Evolutionary conservation across 2,888 invertebrate genomes (phyloP), one percentile per base, ranked within the genome.

Genomic region (Lithosia quadra): DNA sequence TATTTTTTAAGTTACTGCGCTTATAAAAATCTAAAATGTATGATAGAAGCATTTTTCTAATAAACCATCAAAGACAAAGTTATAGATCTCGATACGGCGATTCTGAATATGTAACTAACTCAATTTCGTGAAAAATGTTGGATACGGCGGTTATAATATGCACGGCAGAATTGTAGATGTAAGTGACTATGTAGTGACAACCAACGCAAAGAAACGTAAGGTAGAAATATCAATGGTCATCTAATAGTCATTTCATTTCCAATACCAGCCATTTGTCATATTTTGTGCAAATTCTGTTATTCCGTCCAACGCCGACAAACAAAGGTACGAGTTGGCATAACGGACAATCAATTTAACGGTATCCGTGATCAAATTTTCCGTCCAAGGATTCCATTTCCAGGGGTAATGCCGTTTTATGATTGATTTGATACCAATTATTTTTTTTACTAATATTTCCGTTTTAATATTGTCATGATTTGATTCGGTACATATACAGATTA

Each of bases 361-460:
- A 49, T n/a, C 49, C 49, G 49, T 49, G 49, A 49, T 49, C 8
- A n/a, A 49, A 49, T n/a, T n/a, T 9, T 8, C 0, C 43, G 8
- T 49, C n/a, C n/a, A 49, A 49, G n/a, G 49, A n/a, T 49, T 49
- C 49, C 18, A 49, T 49, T 49, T 49, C n/a, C n/a, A 43, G 43
- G 18, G 18, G 18, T 43, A 7, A 15, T 43, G 13, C 43, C 8
- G 7, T 18, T 43, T 43, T 49, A 49, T 49, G 49, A 49, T 49
- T 49, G 49, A 49, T 49, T 49, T 49, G n/a, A 49, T 9, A n/a
- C n/a, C 8, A 9, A 49, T 49, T 43, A 43, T 43, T 49, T 49
- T 49, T 8, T 18, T 7, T 49, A 49, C n/a, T n/a, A 49, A 49
- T n/a, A n/a, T 9, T 49, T 8, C 49, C 1, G n/a, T n/a, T 49